A percentile compares a stretch with the other conserved stretches of the same genome.
These are phyloP conservation scores for Hirtodrosophila confusa DNA, from an alignment of 2,888 invertebrate genomes.

Conservation along the genomic window DNA sequence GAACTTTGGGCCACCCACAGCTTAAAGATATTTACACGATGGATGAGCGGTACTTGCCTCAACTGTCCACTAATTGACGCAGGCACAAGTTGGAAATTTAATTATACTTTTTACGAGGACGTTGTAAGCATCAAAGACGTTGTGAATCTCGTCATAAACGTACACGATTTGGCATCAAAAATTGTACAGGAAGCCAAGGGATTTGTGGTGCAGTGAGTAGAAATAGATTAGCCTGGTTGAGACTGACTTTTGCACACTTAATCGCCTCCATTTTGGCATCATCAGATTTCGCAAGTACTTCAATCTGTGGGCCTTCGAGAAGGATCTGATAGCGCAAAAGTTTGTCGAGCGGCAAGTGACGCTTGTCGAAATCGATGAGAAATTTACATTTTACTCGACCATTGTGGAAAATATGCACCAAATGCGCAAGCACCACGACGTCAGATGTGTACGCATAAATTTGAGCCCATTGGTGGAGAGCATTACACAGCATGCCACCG, in stretches of 20 bases:
- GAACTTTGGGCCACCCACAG: conserved; percentile 81
- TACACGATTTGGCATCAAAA: conserved; percentile 88
- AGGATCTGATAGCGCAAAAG: conserved; percentile 89
- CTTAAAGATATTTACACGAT: conserved; percentile 90
- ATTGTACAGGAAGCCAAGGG: conserved; percentile 88
- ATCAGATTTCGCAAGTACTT: conserved; percentile 89
- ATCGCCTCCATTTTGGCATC: neutral
- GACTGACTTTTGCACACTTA: neutral
- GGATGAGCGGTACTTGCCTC: conserved; percentile 93
- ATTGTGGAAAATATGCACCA: conserved; percentile 88
- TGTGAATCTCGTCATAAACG: conserved; percentile 87
- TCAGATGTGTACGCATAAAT: conserved; percentile 90
- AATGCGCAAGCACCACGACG: conserved; percentile 87
- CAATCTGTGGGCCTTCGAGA: conserved; percentile 91
- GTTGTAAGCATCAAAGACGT: conserved; percentile 88
- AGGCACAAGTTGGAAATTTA: conserved; percentile 84
- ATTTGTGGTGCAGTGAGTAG: conserved; percentile 64
- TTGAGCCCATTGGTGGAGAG: conserved; percentile 88
- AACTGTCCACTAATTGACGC: conserved; percentile 86
- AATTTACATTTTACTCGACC: conserved; percentile 92
- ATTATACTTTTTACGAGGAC: conserved; percentile 92
- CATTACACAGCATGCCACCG: conserved; percentile 89
- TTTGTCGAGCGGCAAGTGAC: conserved; percentile 89
- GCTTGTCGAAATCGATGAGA: conserved; percentile 90
- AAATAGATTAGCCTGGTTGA: neutral